phyloP scores from a whole-genome alignment of 2,113 vertebrate species.

The Halcyon senegalensis region DNA sequence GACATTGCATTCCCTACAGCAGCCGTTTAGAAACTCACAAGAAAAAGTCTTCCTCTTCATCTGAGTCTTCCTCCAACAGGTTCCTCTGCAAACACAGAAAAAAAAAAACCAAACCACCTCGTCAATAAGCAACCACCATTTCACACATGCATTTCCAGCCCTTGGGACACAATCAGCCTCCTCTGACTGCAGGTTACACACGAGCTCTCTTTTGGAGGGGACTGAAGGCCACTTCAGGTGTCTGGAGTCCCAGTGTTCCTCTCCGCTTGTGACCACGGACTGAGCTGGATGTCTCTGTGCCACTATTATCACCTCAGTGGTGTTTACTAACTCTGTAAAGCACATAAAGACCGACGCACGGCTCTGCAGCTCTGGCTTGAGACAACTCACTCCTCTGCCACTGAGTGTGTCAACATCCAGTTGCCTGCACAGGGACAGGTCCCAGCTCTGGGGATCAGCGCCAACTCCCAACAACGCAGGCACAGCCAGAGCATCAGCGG shows the following conservation, averaged over 20 bases:
- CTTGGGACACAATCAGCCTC: not conserved
- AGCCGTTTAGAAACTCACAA: slow-evolving; percentile 81
- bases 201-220: not conserved
- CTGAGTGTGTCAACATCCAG: not conserved
- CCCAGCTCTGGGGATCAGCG: not conserved
- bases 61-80: slow-evolving; percentile 96
- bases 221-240: not conserved
- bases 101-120: not conserved
- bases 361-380: not conserved
- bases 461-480: rapidly evolving
- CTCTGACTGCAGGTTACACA: rapidly evolving
- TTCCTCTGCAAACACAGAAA: slow-evolving; percentile 85
- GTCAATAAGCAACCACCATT: not conserved
- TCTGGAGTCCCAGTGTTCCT: not conserved
- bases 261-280: not conserved
- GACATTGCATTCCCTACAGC: not conserved
- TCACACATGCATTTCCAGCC: not conserved
- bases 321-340: not conserved
- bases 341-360: rapidly evolving
- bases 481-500: rapidly evolving
- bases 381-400: not conserved
- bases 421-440: not conserved
- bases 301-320: rapidly evolving
- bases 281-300: not conserved
- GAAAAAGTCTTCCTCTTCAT: slow-evolving; percentile 98